Conservation (phyloP, 2,113 vertebrate genomes). For the Bettongia penicillata region DNA sequence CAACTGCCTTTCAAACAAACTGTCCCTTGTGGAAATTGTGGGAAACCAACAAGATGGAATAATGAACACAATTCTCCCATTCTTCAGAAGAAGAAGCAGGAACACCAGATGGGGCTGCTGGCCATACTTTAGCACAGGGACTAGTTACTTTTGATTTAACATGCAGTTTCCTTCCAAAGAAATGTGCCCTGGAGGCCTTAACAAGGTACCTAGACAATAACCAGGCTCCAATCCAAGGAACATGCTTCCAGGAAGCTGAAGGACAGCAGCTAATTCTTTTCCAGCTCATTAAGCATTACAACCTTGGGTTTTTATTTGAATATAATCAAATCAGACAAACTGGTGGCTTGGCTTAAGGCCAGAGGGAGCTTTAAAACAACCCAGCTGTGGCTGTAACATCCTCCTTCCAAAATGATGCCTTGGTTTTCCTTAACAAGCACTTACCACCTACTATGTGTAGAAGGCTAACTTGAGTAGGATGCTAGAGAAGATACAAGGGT, state of each 20-base stretch:
- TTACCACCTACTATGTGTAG: neutral
- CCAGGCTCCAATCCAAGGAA: neutral
- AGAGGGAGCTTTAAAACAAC: constrained; percentile 4
- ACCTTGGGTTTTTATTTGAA: constrained; percentile 29
- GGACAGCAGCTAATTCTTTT: constrained; percentile 25
- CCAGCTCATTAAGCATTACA: constrained; percentile 16
- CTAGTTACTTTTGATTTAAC: constrained; percentile 27
- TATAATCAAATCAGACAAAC: constrained; percentile 29
- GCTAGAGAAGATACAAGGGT: too few species aligned
- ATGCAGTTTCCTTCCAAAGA: neutral
- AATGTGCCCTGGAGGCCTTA: constrained; percentile 2
- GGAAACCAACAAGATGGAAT: neutral
- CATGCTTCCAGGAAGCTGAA: constrained; percentile 18
- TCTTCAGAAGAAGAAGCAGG: neutral
- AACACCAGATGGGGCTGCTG: neutral
- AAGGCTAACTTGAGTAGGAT: neutral
- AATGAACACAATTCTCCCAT: neutral
- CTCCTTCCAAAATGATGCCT: neutral
- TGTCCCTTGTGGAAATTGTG: neutral
- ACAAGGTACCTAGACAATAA: constrained; percentile 20
- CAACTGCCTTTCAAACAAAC: neutral
- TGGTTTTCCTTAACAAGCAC: neutral
- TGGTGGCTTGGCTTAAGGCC: constrained; percentile 21
- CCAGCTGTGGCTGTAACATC: neutral
- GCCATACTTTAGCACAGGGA: neutral